Conservation (phyloP, 1,140 invertebrate genomes). For the Drosophila aff. region DNA sequence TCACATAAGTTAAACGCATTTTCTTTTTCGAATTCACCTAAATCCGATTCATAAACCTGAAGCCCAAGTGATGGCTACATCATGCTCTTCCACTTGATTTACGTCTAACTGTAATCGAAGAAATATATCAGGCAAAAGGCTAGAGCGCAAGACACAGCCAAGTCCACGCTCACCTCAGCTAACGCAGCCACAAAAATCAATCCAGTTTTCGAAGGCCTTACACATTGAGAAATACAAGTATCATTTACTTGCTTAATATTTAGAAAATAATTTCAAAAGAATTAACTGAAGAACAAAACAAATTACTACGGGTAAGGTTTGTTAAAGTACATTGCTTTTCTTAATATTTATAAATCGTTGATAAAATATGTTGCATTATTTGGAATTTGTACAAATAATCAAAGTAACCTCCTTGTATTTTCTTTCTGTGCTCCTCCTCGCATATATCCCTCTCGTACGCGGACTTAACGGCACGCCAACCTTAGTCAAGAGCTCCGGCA, state of each 20-base stretch:
- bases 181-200: slow-evolving; percentile 46
- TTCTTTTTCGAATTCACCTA: slow-evolving; percentile 9
- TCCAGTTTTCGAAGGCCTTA: slow-evolving; percentile 21
- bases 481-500: slow-evolving; percentile 78
- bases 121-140: slow-evolving; percentile 76
- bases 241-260: background rate
- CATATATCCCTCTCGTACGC: background rate
- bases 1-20: slow-evolving; percentile 53
- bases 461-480: slow-evolving; percentile 55
- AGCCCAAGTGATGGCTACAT: slow-evolving; percentile 69
- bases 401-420: background rate
- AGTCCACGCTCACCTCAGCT: slow-evolving; percentile 10
- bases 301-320: background rate
- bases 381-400: fast-evolving
- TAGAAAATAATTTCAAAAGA: background rate
- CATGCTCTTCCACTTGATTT: slow-evolving; percentile 81
- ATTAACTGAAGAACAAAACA: background rate
- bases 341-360: background rate
- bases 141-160: slow-evolving; percentile 43
- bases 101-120: slow-evolving; percentile 80
- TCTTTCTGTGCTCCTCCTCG: slow-evolving; percentile 4
- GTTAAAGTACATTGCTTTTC: background rate
- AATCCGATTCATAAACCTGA: slow-evolving; percentile 13
- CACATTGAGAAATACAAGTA: background rate
- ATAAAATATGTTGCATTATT: no score